A percentile compares a stretch with the other conserved stretches of the same genome.
phyloP scores from a whole-genome alignment of 2,888 invertebrate species.

The Dynastes maya region DNA sequence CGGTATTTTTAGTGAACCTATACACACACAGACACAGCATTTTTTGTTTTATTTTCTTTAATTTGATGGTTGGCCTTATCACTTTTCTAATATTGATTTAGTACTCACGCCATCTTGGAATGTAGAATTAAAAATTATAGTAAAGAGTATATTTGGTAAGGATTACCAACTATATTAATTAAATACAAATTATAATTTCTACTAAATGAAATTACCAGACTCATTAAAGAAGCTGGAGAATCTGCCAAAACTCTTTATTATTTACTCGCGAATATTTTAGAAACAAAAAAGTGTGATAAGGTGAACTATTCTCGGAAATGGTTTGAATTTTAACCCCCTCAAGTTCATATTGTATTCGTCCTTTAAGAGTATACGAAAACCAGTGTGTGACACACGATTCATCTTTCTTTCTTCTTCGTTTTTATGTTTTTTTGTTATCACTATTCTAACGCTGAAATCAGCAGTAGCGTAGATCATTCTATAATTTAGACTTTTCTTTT shows the following conservation, averaged over 20 bases:
- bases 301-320: background rate
- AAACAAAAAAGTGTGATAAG: background rate
- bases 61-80: background rate
- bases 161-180: too few relatives aligned
- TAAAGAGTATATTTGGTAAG: too few relatives aligned
- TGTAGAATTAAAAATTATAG: too few relatives aligned
- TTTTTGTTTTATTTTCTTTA: background rate
- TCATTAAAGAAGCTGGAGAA: too few relatives aligned
- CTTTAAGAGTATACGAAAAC: constrained; percentile 22
- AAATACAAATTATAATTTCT: too few relatives aligned
- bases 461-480: constrained; percentile 35
- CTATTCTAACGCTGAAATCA: constrained; percentile 25
- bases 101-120: too few relatives aligned
- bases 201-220: too few relatives aligned
- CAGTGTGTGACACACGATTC: constrained; percentile 30
- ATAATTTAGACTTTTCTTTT: constrained; percentile 11
- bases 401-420: constrained; percentile 13
- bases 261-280: too few relatives aligned
- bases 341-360: constrained; percentile 39
- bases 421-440: constrained; percentile 21
- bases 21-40: background rate
- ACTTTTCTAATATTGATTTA: background rate
- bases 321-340: constrained; percentile 20
- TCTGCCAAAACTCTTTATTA: too few relatives aligned
- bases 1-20: too few relatives aligned